These are phyloP conservation scores for Caenorhabditis wallacei DNA, from an alignment of 2,888 invertebrate genomes.

Conservation along the genomic window DNA sequence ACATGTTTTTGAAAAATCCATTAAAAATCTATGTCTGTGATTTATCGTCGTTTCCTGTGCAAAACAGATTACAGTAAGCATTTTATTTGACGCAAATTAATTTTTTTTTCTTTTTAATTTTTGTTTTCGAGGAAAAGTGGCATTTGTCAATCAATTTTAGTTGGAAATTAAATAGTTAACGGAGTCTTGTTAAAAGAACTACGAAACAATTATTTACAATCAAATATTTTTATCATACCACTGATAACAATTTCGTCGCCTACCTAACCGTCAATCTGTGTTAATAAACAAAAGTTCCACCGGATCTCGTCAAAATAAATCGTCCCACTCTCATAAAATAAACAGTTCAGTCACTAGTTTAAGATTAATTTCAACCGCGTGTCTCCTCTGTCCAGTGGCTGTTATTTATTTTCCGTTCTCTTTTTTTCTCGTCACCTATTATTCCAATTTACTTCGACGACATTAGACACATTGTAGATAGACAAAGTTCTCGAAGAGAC, in stretches of 20 bases:
- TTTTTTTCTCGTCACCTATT: constrained; percentile 12
- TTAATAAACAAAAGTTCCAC: neutral
- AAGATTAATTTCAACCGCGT: constrained; percentile 51
- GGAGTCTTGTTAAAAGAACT: neutral
- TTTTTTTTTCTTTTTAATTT: neutral
- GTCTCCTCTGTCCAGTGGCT: constrained; percentile 1
- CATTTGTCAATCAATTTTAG: too few species aligned
- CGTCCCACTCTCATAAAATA: constrained; percentile 22
- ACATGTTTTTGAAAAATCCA: too few species aligned
- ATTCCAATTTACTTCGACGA: constrained; percentile 29
- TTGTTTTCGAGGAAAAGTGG: too few species aligned
- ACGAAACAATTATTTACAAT: neutral
- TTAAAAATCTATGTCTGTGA: neutral
- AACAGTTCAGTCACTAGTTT: constrained; percentile 46
- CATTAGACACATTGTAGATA: constrained; percentile 6
- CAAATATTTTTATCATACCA: neutral
- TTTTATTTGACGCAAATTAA: neutral
- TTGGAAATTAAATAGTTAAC: too few species aligned
- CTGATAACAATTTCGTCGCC: neutral
- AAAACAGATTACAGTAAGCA: constrained; percentile 21
- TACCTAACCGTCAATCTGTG: neutral
- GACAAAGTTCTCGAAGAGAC: constrained; percentile 27
- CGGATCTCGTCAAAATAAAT: constrained; percentile 15
- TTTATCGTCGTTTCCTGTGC: neutral
- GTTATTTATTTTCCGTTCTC: constrained; percentile 27